Evolutionary conservation across 2,888 invertebrate genomes (phyloP).

Genomic region (Tiliacea citrago): DNA sequence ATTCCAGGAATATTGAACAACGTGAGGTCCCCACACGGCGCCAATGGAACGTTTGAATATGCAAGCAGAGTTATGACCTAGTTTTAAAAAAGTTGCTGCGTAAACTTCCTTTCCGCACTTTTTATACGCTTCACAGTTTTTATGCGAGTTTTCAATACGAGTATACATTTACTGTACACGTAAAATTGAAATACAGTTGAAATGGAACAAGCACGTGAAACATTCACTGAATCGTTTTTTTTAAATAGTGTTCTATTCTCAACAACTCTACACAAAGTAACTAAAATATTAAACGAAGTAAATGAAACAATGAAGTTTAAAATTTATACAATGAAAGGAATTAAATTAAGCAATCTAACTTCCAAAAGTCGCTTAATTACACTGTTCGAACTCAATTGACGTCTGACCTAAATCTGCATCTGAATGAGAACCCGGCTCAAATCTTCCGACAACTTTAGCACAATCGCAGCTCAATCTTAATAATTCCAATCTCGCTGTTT

Average conservation of each 20-base stretch:
- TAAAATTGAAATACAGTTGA: slow-evolving; percentile 19
- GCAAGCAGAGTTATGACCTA: slow-evolving; percentile 64
- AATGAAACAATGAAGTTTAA: slow-evolving; percentile 43
- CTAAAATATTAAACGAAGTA: slow-evolving; percentile 27
- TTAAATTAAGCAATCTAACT: slow-evolving; percentile 79
- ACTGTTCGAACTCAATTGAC: slow-evolving; percentile 85
- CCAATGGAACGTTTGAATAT: slow-evolving; percentile 55
- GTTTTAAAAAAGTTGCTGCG: slow-evolving; percentile 65
- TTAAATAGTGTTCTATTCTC: slow-evolving; percentile 1
- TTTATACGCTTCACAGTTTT: slow-evolving; percentile 59
- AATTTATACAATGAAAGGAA: slow-evolving; percentile 53
- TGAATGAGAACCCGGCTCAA: slow-evolving; percentile 82
- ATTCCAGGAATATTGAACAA: slow-evolving; percentile 44
- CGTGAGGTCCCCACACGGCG: slow-evolving; percentile 14
- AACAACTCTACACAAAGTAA: background rate
- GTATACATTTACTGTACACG: slow-evolving; percentile 2
- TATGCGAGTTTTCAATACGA: slow-evolving; percentile 57
- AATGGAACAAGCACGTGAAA: slow-evolving; percentile 25
- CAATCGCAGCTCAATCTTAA: slow-evolving; percentile 87
- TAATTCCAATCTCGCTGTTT: slow-evolving; percentile 85
- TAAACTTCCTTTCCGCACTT: slow-evolving; percentile 62
- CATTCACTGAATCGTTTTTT: background rate
- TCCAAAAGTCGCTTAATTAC: slow-evolving; percentile 83
- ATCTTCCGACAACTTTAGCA: slow-evolving; percentile 83
- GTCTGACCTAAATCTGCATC: slow-evolving; percentile 88